Conservation (phyloP, 2,888 invertebrate genomes). For the Cistogaster globosa region DNA sequence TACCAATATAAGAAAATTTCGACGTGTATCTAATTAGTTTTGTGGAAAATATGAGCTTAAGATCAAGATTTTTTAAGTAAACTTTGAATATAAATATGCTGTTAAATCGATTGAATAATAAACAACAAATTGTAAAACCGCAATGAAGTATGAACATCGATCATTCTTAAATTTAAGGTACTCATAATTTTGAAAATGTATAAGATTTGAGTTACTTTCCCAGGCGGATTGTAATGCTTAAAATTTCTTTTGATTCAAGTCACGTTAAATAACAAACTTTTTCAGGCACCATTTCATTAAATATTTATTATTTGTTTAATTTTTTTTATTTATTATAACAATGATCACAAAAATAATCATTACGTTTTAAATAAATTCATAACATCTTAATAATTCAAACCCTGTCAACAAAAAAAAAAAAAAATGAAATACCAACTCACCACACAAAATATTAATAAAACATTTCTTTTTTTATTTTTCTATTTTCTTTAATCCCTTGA, state of each 20-base stretch:
- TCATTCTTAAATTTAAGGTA: no score
- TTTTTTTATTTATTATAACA: neutral
- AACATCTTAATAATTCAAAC: slow-evolving; percentile 73
- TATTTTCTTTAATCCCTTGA: neutral
- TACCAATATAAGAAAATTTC: no score
- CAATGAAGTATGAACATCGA: no score
- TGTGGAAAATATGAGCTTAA: no score
- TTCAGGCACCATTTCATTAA: slow-evolving; percentile 31
- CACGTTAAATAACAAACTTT: slow-evolving; percentile 28
- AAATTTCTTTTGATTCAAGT: neutral
- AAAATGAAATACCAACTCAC: slow-evolving; percentile 78
- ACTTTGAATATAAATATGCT: no score
- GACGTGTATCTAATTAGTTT: no score
- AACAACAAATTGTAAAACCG: no score
- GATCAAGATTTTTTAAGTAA: no score
- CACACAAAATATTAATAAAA: slow-evolving; percentile 81
- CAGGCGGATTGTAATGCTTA: no score
- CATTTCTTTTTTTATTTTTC: slow-evolving; percentile 9
- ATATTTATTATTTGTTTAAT: slow-evolving; percentile 38
- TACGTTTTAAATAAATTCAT: slow-evolving; percentile 60
- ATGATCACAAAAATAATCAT: slow-evolving; percentile 34
- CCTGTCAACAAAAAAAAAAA: slow-evolving; percentile 72
- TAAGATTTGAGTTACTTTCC: no score
- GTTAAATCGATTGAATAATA: no score
- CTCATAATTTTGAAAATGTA: no score